Evolutionary conservation across 2,113 vertebrate genomes (phyloP), one percentile per base, ranked within the genome.

Genomic region (Machaerirhynchus nigripectus): DNA sequence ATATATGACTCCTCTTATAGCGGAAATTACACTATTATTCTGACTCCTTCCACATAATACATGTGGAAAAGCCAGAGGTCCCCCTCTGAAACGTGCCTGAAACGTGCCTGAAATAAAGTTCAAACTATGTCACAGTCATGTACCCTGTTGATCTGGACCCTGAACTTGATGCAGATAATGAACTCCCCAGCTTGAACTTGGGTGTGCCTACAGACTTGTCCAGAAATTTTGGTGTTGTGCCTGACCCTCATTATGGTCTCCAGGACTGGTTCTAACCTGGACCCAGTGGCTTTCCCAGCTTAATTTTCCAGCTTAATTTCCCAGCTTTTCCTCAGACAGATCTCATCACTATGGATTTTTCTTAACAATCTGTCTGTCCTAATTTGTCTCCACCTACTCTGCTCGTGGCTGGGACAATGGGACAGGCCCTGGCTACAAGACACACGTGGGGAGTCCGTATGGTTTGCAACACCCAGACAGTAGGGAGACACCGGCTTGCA

Each of bases 401-500:
- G 11, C 11, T 73, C 1, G 1, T 55, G n/a, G 2, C 6, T 83
- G 56, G 10, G 22, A 14, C 31, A 46, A 21, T 21, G 28, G n/a
- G 21, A 55, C 10, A 35, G 37, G 8, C 13, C 11, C 9, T 49
- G 56, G 30, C 7, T 61, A 28, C 27, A 28, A 17, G 52, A 11
- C 13, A 42, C 21, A 11, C 22, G 3, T 14, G 28, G 9, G 52
- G 11, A 71, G 4, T 13, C 52, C 30, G 5, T 13, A 4, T 6
- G 9, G 6, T 30, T 70, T 3, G 4, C 44, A 28, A 5, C 5
- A 35, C 5, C 13, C 55, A 57, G n/a, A 9, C 21, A 1, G 1
- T 6, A 55, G 15, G 13, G 33, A 63, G 4, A 20, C 18, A 15
- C 4, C 6, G 4, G 3, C 44, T 40, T 37, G 4, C 16, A 27